These are phyloP conservation scores for Temnopleurus reevesii DNA, from an alignment of 53 echinoderm and acorn worm species.

Conservation along the genomic window DNA sequence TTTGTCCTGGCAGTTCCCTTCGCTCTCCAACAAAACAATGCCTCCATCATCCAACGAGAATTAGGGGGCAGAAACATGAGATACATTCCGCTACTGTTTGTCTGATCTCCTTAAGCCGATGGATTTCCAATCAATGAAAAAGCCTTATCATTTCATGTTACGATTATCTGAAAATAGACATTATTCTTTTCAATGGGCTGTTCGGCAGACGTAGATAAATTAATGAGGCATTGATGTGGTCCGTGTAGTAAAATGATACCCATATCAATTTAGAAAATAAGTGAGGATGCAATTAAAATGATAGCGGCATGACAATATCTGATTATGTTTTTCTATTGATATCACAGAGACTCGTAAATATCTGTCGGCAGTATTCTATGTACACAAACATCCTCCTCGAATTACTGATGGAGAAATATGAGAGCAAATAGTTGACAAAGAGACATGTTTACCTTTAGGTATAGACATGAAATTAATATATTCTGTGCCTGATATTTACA, in stretches of 20 bases:
- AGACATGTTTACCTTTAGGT: neutral
- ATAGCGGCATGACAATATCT: neutral
- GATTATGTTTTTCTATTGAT: neutral
- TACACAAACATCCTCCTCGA: neutral
- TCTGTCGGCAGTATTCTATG: neutral
- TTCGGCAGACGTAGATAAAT: neutral
- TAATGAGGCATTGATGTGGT: neutral
- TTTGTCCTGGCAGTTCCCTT: conserved; percentile 13
- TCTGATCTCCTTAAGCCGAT: conserved; percentile 8
- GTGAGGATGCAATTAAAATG: neutral
- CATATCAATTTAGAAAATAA: neutral
- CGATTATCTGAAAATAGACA: neutral
- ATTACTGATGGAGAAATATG: neutral
- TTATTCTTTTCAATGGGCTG: neutral
- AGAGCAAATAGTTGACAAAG: neutral
- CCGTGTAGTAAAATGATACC: conserved; percentile 1
- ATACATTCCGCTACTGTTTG: conserved; percentile 4
- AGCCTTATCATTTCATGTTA: neutral
- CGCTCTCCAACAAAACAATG: neutral
- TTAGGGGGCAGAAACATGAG: conserved; percentile 14
- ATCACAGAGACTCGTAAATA: neutral
- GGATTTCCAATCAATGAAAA: conserved; percentile 6
- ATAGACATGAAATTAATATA: no score
- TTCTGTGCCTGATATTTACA: no score
- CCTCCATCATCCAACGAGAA: neutral